These are phyloP conservation scores for Leptinotarsa haldemani DNA, from an alignment of 2,888 invertebrate species.

Conservation along the genomic window DNA sequence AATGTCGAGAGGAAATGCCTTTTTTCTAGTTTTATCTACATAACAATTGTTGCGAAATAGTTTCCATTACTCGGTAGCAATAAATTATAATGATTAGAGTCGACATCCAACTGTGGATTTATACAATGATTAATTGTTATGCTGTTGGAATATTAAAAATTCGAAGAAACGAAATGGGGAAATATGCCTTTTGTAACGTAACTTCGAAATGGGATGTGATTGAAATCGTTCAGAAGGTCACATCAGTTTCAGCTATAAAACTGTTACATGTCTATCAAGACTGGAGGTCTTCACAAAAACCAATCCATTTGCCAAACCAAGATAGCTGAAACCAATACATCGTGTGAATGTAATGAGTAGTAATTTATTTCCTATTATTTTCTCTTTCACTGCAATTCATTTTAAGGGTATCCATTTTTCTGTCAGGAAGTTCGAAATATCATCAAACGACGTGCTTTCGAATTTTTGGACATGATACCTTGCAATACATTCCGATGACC, in stretches of 20 bases:
- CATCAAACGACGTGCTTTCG: too few species aligned
- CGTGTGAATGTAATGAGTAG: too few species aligned
- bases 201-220: not conserved
- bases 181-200: slow-evolving; percentile 7
- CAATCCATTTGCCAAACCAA: not conserved
- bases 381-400: too few species aligned
- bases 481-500: too few species aligned
- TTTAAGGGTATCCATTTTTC: too few species aligned
- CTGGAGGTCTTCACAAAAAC: not conserved
- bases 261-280: not conserved
- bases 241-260: not conserved
- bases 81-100: slow-evolving; percentile 13
- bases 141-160: not conserved
- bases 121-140: not conserved
- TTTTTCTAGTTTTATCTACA: not conserved
- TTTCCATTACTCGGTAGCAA: not conserved
- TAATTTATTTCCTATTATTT: too few species aligned
- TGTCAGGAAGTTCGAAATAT: too few species aligned
- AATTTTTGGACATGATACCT: too few species aligned
- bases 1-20: slow-evolving; percentile 10
- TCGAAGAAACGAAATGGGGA: slow-evolving; percentile 1
- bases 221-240: not conserved
- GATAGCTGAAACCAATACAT: not conserved
- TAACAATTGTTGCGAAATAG: slow-evolving; percentile 6
- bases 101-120: slow-evolving; percentile 3